Base-by-base conservation (phyloP, 2,888 invertebrate genomes). In the Amiota communis region DNA sequence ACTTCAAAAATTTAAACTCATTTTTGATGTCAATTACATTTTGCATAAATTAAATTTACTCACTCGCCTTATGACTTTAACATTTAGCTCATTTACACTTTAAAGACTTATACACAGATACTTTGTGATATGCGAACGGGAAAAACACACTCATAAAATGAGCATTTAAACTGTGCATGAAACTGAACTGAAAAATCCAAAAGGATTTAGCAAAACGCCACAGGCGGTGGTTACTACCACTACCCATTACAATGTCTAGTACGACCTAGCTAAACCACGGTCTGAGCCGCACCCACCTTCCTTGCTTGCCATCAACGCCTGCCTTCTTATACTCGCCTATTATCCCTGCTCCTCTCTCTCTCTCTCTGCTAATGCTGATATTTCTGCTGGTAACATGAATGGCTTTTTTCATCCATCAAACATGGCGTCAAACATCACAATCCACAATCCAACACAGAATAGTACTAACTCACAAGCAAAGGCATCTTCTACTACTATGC, bases 401-500 rank as follows among this genome's bases (percentile, higher is more conserved):
- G 85, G 83, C 84, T 84, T 85, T 59, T 85, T 83, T 83, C 85
- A 83, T 83, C 81, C 84, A 82, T 85, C 87, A 85, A 83, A 82
- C 81, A 84, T 87, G 87, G 86, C 87, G 87, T 87, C 87, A 87
- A 87, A 85, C 87, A 86, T 87, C 87, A 86, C 87, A 86, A 86
- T 53, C 57, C 70, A 56, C 87, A 86, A 86, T 53, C 57, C 70
- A 56, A 47, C 36, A 47, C 15, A 17, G 56, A 48, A 13, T 4
- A 46, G 9, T 49, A 17, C 51, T 8, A n/a, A 67, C 15, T 11
- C 15, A 67, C 20, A 8, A 8, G 17, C 57, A 12, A 59, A 51
- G 57, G 59, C 70, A 56, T 69, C 36, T 69, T 69, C 49, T 15
- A 56, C 59, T 70, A 20, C 68, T n/a, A 12, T 17, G 70, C 47